Evolutionary conservation across 1,140 invertebrate species (phyloP).

Genomic region (Chymomyza costata): DNA sequence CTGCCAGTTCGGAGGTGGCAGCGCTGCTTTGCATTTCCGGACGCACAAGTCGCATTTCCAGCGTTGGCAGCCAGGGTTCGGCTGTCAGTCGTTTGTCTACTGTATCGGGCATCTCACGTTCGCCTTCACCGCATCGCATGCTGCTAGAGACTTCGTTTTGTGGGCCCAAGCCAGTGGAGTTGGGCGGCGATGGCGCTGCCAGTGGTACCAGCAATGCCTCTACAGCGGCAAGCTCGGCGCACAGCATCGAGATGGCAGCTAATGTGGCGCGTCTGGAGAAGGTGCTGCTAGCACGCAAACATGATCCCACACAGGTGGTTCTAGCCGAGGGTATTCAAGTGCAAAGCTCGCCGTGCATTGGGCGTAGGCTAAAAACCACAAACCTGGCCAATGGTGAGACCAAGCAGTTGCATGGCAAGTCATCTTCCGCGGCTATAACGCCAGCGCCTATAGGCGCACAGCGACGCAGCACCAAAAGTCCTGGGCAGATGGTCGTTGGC

Average conservation of each 20-base stretch:
- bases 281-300: constrained; percentile 79
- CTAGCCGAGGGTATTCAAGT: constrained; percentile 77
- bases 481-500: constrained; percentile 68
- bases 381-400: constrained; percentile 49
- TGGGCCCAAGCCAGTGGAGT: constrained; percentile 84
- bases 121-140: constrained; percentile 91
- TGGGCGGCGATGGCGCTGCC: constrained; percentile 55
- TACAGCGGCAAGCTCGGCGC: constrained; percentile 43
- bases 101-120: constrained; percentile 82
- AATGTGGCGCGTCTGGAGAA: constrained; percentile 80
- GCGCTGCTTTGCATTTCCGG: constrained; percentile 88
- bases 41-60: constrained; percentile 86
- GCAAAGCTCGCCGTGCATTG: constrained; percentile 37
- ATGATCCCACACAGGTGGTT: constrained; percentile 78
- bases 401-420: constrained; percentile 6
- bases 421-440: neutral
- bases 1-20: constrained; percentile 79
- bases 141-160: constrained; percentile 92
- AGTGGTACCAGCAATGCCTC: constrained; percentile 39
- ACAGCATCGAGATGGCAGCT: constrained; percentile 76
- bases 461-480: constrained; percentile 61
- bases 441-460: constrained; percentile 39
- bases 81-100: constrained; percentile 82
- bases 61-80: constrained; percentile 82
- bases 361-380: constrained; percentile 27